Evolutionary conservation across 2,797 vertebrate genomes (phyloP), one percentile per base, ranked within the genome.

Genomic region (Catamblyrhynchus diadema): DNA sequence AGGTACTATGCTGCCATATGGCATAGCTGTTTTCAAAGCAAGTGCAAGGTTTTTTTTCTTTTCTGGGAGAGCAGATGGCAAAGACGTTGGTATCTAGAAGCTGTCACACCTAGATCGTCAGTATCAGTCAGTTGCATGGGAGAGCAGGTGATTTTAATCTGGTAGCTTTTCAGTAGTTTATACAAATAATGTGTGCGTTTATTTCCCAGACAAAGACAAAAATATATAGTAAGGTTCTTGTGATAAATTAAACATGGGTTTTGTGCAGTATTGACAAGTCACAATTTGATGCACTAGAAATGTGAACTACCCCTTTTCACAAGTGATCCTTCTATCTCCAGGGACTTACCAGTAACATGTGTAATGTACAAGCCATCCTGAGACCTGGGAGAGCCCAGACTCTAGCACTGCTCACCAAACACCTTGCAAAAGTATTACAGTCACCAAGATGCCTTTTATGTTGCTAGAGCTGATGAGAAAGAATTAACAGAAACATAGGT

Each of bases 11-110:
- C n/a, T 80, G 47, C 84, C 86, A 54, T 85, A 73, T 74, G 74
- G 57, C 64, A 74, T 41, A 64, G 53, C n/a, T 90, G 28, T 65
- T 92, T 94, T 82, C 66, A 88, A 70, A 87, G 71, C 27, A 91
- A 90, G 74, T 44, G 39, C 30, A 73, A 32, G 21, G 7, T 5
- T 2, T 78, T 85, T 92, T 80, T 85, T 33, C 67, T 87, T 73
- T 92, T 73, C 41, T 86, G 53, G 28, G n/a, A 84, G 45, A 87
- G 33, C 60, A 88, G 88, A 87, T 92, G 92, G 56, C 70, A 90
- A 66, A 87, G 59, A 91, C 45, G n/a, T 77, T 94, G 81, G 41
- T 84, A 80, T 81, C 30, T 85, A 85, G 71, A 85, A 92, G 45
- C 53, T 88, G 57, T 87, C 74, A 77, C 39, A 93, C 57, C 78